Base-by-base conservation (phyloP, 1,140 invertebrate species). In the Leptoteleia sp. region DNA sequence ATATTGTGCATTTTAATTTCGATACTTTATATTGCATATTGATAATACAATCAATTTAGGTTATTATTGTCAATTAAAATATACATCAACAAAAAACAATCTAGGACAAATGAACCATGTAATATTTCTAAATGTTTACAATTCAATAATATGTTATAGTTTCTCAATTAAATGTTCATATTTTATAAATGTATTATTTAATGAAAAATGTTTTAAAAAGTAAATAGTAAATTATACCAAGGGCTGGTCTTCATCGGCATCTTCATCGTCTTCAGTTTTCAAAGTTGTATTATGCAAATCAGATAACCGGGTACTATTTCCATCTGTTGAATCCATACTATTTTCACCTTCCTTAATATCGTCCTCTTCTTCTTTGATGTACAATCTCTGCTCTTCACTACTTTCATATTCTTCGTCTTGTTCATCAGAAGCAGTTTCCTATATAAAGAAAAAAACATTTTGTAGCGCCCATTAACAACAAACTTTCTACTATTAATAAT, bases 161-260 rank as follows among this genome's bases (percentile, higher is more conserved):
- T n/a, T n/a, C n/a, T n/a, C n/a, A n/a, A n/a, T n/a, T n/a, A n/a
- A n/a, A n/a, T n/a, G n/a, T n/a, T n/a, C n/a, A n/a, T n/a, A n/a
- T n/a, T n/a, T n/a, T n/a, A n/a, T n/a, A n/a, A n/a, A n/a, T n/a
- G n/a, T n/a, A n/a, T n/a, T n/a, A n/a, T n/a, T n/a, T n/a, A n/a
- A n/a, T n/a, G n/a, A n/a, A n/a, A n/a, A n/a, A n/a, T n/a, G n/a
- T n/a, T n/a, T n/a, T n/a, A n/a, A n/a, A n/a, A n/a, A n/a, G n/a
- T n/a, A n/a, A n/a, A n/a, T n/a, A n/a, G n/a, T n/a, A 45, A 45
- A 40, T 12, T 16, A 38, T 90, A 95, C 94, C 91, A 95, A 87
- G 65, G 95, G 95, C 40, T 93, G 85, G 89, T 96, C 95, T 87
- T 96, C 95, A 76, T 95, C 94, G 7, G 93, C 90, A 82, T 75